Evolutionary conservation across 1,140 invertebrate species (phyloP), one percentile per base, ranked within the genome.

Genomic region (Tetramorium simillimum): DNA sequence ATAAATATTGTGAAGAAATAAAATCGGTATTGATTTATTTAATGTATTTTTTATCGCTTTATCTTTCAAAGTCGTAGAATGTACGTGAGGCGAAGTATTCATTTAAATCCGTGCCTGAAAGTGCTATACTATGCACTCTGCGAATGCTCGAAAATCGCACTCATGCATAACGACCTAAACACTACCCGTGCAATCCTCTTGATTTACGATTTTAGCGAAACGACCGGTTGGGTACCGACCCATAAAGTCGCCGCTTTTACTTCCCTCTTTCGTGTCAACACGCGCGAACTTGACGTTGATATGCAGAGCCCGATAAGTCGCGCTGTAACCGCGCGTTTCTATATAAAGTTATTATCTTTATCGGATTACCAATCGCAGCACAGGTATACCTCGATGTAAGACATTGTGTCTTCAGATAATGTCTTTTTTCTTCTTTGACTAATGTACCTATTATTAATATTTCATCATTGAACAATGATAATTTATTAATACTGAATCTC

Each of bases 331-430:
- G 91, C 91, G 86, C 82, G 90, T 92, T 93, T 91, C 91, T 94
- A 93, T 94, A 94, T 94, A 94, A 94, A 94, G 92, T 94, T 94
- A 94, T 94, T 94, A 94, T 91, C 84, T 90, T 92, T 93, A 95
- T 94, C 93, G 90, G 28, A 81, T 86, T 56, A 56, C 70, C 53
- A 86, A 88, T 90, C 77, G 58, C 67, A 60, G 60, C 72, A 81
- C 86, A 86, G 51, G 49, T 75, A 92, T 91, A 88, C 77, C 78
- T 90, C 10, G 24, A 16, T 65, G n/a, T 14, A n/a, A 40, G 12
- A 69, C 72, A 49, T 65, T 33, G 70, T 76, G 82, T 85, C 62
- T 46, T 63, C 12, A n/a, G 21, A 43, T 46, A 46, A 43, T 70
- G 24, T 14, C 10, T 49, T 24, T 16, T 18, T 16, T 2, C 49